phyloP scores from a whole-genome alignment of 2,797 vertebrate species.

The Pyrocephalus nanus region DNA sequence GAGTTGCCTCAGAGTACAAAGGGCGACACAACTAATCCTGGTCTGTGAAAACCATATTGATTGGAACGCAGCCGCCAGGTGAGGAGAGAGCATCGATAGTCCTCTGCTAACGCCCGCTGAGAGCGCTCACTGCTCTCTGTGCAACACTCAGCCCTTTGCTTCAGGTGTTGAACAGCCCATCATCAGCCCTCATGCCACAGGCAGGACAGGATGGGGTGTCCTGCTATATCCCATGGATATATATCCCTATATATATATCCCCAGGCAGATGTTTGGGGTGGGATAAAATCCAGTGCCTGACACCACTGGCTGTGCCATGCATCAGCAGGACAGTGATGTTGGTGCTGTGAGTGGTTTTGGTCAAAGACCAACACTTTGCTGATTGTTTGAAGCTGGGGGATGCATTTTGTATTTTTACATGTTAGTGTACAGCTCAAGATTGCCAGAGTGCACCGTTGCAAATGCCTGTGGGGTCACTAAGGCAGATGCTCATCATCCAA shows the following conservation, averaged over 20 bases:
- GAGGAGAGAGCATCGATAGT: neutral
- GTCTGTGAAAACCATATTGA: neutral
- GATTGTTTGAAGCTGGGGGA: neutral
- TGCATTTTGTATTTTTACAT: accelerated
- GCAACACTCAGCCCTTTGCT: neutral
- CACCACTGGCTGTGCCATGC: accelerated
- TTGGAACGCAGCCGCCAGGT: neutral
- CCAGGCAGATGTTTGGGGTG: accelerated
- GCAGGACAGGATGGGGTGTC: neutral
- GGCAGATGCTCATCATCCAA: neutral
- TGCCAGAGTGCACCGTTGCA: accelerated
- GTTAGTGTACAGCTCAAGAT: neutral
- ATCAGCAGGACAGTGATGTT: accelerated
- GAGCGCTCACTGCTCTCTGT: accelerated
- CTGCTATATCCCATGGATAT: accelerated
- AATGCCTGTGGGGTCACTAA: neutral
- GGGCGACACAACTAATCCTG: slow-evolving; percentile 2
- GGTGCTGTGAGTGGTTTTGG: neutral
- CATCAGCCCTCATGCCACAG: neutral
- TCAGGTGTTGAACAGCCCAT: neutral
- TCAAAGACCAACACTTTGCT: neutral
- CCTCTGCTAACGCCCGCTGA: neutral
- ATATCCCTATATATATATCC: neutral
- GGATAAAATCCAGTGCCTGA: neutral
- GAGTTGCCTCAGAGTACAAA: slow-evolving; percentile 26